phyloP scores from a whole-genome alignment of 2,113 vertebrate genomes.

The Pseudonaja textilis region DNA sequence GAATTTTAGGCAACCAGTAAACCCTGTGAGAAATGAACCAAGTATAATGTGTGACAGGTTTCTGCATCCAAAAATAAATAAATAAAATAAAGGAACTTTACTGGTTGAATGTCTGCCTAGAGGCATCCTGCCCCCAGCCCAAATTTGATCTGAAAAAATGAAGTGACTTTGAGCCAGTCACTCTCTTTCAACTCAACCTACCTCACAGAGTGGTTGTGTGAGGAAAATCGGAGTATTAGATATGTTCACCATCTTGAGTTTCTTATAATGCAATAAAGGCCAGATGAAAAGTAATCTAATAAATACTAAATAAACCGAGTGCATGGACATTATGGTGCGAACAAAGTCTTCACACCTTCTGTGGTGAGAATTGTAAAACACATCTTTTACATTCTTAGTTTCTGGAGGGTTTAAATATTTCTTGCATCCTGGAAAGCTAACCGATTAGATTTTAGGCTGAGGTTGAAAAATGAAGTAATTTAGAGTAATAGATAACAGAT shows the following conservation, averaged over 20 bases:
- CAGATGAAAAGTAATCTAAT: not conserved
- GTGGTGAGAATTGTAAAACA: not conserved
- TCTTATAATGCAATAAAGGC: not conserved
- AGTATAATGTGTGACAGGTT: not conserved
- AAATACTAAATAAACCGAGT: not conserved
- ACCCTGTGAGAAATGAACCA: not conserved
- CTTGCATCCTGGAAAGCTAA: constrained; percentile 56
- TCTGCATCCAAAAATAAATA: not conserved
- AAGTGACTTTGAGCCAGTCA: not conserved
- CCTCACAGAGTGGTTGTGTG: not conserved
- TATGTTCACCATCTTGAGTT: not conserved
- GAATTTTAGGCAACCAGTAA: not conserved
- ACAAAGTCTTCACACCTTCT: not conserved
- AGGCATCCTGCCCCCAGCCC: not conserved
- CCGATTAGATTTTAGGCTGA: constrained; percentile 61
- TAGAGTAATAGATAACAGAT: constrained; percentile 31
- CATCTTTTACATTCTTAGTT: not conserved
- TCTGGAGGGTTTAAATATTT: not conserved
- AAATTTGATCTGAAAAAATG: not conserved
- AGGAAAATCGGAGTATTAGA: not conserved
- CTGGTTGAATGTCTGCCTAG: not conserved
- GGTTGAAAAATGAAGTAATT: constrained; percentile 65
- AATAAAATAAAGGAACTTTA: not conserved
- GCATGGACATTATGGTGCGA: not conserved
- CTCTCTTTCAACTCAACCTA: not conserved